These are phyloP conservation scores for Heteromyza rotundicornis DNA, from an alignment of 2,888 invertebrate genomes.

Conservation along the genomic window DNA sequence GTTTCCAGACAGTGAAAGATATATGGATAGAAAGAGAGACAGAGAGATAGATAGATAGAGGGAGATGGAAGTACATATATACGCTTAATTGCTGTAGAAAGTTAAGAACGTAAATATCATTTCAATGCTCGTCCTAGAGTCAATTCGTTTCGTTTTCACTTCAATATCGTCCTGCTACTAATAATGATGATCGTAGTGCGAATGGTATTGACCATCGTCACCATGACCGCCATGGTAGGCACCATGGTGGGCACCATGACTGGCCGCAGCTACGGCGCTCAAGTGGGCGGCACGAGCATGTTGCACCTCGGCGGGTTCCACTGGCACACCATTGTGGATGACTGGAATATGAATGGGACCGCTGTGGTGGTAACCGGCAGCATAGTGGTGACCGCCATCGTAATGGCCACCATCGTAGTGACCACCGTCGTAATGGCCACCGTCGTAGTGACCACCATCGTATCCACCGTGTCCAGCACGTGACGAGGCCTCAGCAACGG, in stretches of 20 bases:
- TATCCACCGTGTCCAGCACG: slow-evolving; percentile 38
- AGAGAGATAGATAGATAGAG: slow-evolving; percentile 16
- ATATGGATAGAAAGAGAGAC: neutral
- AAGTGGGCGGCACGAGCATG: slow-evolving; percentile 62
- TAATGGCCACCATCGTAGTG: slow-evolving; percentile 43
- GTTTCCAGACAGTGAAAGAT: neutral
- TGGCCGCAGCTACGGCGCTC: slow-evolving; percentile 59
- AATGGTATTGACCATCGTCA: slow-evolving; percentile 53
- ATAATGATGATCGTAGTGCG: slow-evolving; percentile 48
- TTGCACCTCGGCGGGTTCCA: slow-evolving; percentile 65
- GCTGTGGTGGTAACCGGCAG: slow-evolving; percentile 51
- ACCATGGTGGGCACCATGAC: slow-evolving; percentile 39
- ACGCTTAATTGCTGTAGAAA: slow-evolving; percentile 37
- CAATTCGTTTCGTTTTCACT: slow-evolving; percentile 16
- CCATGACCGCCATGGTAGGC: slow-evolving; percentile 44
- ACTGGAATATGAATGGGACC: slow-evolving; percentile 63
- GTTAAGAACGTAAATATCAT: slow-evolving; percentile 8
- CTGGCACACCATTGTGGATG: slow-evolving; percentile 64
- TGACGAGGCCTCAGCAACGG: slow-evolving; percentile 55
- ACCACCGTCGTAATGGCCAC: slow-evolving; percentile 45
- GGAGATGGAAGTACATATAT: slow-evolving; percentile 29
- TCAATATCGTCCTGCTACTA: slow-evolving; percentile 17
- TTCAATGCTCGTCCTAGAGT: slow-evolving; percentile 31
- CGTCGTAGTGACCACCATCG: slow-evolving; percentile 40
- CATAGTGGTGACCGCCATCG: slow-evolving; percentile 38